Evolutionary conservation across 2,113 vertebrate genomes (phyloP).

Genomic region (Harpagus bidentatus): DNA sequence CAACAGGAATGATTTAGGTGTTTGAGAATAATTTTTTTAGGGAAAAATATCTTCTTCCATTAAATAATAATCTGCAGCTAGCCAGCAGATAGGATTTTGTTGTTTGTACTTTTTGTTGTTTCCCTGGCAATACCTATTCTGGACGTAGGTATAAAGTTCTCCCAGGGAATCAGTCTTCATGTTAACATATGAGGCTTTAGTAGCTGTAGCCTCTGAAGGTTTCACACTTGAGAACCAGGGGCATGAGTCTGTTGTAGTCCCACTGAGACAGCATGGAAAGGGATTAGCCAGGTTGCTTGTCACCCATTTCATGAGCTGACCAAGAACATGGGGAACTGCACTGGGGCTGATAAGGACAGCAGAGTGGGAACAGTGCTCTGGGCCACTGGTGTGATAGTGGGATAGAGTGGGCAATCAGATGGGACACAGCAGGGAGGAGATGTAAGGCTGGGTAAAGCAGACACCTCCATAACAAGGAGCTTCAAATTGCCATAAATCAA

Average conservation of each 20-base stretch:
- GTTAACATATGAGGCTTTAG: background rate
- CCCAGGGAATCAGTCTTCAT: fast-evolving
- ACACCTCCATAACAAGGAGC: background rate
- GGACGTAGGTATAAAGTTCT: background rate
- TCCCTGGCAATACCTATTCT: background rate
- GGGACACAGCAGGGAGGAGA: background rate
- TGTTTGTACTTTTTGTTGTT: background rate
- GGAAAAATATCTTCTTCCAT: background rate
- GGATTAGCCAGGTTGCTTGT: background rate
- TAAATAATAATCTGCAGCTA: background rate
- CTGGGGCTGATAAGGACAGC: background rate
- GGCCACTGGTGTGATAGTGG: background rate
- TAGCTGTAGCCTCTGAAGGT: background rate
- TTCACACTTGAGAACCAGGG: background rate
- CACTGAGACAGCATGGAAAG: background rate
- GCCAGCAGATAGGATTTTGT: background rate
- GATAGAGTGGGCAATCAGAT: too few relatives aligned
- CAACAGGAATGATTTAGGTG: background rate
- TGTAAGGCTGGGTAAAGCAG: background rate
- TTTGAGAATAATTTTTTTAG: background rate
- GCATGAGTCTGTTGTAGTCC: background rate
- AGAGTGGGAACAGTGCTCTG: background rate
- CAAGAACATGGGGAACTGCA: too few relatives aligned
- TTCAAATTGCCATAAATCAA: too few relatives aligned
- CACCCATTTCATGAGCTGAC: fast-evolving